phyloP scores from a whole-genome alignment of 2,113 vertebrate genomes.

The Choloepus hoffmanni region DNA sequence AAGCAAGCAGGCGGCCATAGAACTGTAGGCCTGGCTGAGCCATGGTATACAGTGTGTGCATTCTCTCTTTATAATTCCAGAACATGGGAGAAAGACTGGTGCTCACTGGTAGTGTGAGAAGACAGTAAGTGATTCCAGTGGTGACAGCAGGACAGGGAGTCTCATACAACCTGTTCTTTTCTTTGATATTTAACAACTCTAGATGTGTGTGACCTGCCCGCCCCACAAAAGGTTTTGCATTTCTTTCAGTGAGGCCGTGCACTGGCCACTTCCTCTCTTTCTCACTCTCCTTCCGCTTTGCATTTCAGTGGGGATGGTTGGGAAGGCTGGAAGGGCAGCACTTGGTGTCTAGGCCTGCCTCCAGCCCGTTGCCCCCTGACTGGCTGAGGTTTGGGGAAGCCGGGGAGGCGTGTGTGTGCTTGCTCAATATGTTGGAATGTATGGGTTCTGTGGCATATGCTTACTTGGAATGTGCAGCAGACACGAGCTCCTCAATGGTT shows the following conservation, averaged over 20 bases:
- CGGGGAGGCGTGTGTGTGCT: conserved; percentile 57
- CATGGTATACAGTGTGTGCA: fast-evolving
- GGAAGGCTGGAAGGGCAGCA: neutral
- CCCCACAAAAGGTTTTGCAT: conserved; percentile 6
- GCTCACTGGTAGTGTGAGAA: neutral
- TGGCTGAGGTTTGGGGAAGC: conserved; percentile 52
- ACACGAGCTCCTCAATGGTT: neutral
- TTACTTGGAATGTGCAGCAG: conserved; percentile 52
- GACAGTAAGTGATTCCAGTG: neutral
- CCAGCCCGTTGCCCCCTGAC: neutral
- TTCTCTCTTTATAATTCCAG: neutral
- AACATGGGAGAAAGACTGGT: neutral
- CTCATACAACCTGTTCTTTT: conserved; percentile 23
- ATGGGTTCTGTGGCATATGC: conserved; percentile 65
- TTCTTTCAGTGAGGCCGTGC: conserved; percentile 15
- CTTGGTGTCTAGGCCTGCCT: conserved; percentile 29
- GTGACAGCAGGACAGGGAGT: neutral
- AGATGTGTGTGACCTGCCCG: neutral
- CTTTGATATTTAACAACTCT: conserved; percentile 52
- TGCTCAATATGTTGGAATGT: conserved; percentile 80
- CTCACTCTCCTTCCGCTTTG: neutral
- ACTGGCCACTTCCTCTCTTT: conserved; percentile 1
- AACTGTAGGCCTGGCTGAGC: neutral
- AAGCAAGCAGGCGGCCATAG: neutral
- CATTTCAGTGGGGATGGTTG: neutral